Conservation (phyloP, 2,888 invertebrate genomes). For the Dioctria rufipes region DNA sequence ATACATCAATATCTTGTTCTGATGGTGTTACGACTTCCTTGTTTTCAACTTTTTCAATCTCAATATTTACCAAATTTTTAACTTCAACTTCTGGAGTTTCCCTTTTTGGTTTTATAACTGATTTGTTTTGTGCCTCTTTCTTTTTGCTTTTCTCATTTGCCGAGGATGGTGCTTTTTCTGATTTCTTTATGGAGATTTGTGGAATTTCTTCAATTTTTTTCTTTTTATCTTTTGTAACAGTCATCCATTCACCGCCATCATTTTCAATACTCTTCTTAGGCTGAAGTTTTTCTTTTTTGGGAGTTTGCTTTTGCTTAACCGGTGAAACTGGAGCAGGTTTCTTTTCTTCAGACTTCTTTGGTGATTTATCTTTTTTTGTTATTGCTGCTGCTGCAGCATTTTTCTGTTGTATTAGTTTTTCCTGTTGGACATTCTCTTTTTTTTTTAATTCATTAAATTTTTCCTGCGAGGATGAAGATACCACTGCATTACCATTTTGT, state of each 20-base stretch:
- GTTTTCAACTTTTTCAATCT: background rate
- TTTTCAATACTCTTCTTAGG: background rate
- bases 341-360: background rate
- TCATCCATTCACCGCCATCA: constrained; percentile 45
- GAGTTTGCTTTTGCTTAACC: background rate
- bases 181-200: background rate
- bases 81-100: background rate
- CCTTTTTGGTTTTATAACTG: constrained; percentile 10
- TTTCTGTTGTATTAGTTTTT: background rate
- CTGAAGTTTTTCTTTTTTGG: constrained; percentile 11
- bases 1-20: too few species aligned
- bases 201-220: constrained; percentile 21
- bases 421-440: background rate
- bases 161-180: background rate
- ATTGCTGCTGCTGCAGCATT: background rate
- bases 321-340: constrained; percentile 1
- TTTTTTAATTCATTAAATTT: constrained; percentile 22
- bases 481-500: background rate
- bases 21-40: background rate
- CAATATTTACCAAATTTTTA: background rate
- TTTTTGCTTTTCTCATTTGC: background rate
- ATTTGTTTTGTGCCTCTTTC: background rate
- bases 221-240: constrained; percentile 44
- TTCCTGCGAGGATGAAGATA: background rate
- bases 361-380: background rate